phyloP scores from a whole-genome alignment of 2,888 invertebrate genomes.

The Phanerotoma sp. region DNA sequence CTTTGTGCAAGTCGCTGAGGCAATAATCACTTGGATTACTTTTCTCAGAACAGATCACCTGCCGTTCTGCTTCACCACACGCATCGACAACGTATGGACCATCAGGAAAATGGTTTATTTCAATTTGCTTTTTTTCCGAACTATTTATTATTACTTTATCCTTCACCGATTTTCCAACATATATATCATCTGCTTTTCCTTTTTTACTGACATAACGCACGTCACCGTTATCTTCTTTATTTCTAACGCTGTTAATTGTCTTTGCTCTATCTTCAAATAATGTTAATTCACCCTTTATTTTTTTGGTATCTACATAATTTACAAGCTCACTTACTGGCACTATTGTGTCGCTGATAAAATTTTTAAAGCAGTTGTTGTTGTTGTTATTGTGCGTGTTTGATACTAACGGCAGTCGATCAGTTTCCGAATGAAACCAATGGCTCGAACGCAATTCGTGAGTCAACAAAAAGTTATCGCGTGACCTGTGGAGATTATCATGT shows the following conservation, averaged over 20 bases:
- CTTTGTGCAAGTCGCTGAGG: not conserved
- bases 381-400: conserved; percentile 13
- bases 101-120: not conserved
- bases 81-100: not conserved
- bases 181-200: not conserved
- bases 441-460: conserved; percentile 5
- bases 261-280: not conserved
- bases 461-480: conserved; percentile 27
- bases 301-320: conserved; percentile 33
- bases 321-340: conserved; percentile 41
- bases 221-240: no score
- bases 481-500: conserved; percentile 29
- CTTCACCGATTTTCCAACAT: not conserved
- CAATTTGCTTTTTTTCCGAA: conserved; percentile 9
- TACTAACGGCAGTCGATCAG: conserved; percentile 29
- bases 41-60: conserved; percentile 6
- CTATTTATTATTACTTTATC: not conserved
- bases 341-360: conserved; percentile 24
- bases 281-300: conserved; percentile 12
- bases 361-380: conserved; percentile 4
- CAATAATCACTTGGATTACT: conserved; percentile 6
- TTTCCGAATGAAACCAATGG: conserved; percentile 23
- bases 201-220: no score
- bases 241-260: no score
- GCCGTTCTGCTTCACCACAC: conserved; percentile 5